These are phyloP conservation scores for Sorex fumeus DNA, from an alignment of 2,113 vertebrate genomes.

Conservation along the genomic window DNA sequence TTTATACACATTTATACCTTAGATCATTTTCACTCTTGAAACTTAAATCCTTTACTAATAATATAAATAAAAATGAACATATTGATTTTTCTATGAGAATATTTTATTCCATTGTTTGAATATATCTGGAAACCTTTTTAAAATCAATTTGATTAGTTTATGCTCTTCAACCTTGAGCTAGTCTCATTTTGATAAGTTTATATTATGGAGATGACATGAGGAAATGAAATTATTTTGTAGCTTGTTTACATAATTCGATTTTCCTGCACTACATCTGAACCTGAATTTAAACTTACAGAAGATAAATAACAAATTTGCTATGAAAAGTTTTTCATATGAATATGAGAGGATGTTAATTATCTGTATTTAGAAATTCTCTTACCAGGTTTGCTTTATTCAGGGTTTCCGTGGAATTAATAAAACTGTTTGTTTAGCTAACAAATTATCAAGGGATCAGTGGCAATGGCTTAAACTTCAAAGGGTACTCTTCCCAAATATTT, in stretches of 20 bases:
- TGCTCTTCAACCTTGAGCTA: constrained; percentile 79
- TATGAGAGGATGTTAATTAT: constrained; percentile 50
- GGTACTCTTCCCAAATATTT: background rate
- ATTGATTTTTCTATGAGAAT: background rate
- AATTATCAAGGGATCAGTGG: constrained; percentile 1
- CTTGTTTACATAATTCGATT: constrained; percentile 86
- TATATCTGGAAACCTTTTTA: background rate
- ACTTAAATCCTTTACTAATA: background rate
- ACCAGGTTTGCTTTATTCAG: background rate
- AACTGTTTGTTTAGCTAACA: background rate
- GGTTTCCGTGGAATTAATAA: background rate
- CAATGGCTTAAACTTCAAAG: background rate
- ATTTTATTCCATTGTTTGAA: constrained; percentile 42
- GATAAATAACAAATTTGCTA: constrained; percentile 66
- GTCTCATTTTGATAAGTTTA: constrained; percentile 82
- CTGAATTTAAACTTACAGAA: constrained; percentile 74
- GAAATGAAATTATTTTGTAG: constrained; percentile 86
- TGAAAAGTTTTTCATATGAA: constrained; percentile 49
- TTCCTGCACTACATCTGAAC: constrained; percentile 84
- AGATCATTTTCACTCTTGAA: constrained; percentile 4
- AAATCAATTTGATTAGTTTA: constrained; percentile 72
- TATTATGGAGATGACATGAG: constrained; percentile 75
- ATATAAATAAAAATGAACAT: constrained; percentile 15
- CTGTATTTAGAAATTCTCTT: constrained; percentile 52
- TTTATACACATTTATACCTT: background rate